These are phyloP conservation scores for Epinotia brunnichana DNA, from an alignment of 2,888 invertebrate genomes.

Conservation along the genomic window DNA sequence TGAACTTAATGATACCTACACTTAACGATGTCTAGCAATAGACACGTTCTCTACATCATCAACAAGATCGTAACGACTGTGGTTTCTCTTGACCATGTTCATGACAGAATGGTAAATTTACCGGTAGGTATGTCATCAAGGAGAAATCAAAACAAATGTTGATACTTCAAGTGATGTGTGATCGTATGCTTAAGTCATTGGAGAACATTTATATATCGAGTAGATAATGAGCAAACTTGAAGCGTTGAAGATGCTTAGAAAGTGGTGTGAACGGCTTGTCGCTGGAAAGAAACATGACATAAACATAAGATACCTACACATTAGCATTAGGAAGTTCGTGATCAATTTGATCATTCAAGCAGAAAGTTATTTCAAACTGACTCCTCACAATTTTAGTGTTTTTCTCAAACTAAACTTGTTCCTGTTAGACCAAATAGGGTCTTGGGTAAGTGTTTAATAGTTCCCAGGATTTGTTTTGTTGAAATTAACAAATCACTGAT, in stretches of 20 bases:
- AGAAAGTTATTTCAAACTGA: background rate
- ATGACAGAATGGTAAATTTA: conserved; percentile 17
- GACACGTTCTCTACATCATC: conserved; percentile 11
- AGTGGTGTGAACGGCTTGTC: conserved; percentile 27
- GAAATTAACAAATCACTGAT: background rate
- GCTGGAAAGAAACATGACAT: background rate
- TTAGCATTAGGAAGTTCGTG: background rate
- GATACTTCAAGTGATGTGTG: conserved; percentile 9
- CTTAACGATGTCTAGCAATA: conserved; percentile 7
- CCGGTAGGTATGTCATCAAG: conserved; percentile 16
- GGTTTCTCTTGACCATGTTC: conserved; percentile 7
- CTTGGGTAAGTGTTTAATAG: no score
- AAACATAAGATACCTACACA: no score
- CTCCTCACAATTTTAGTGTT: no score
- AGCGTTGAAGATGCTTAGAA: conserved; percentile 38
- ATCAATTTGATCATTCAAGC: background rate
- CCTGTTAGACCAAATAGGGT: no score
- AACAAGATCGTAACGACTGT: conserved; percentile 4
- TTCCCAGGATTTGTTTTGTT: no score
- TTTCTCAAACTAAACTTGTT: no score
- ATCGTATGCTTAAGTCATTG: conserved; percentile 34
- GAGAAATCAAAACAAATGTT: conserved; percentile 25
- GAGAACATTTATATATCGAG: conserved; percentile 30
- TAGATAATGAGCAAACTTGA: conserved; percentile 26
- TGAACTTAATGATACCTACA: background rate